Percentiles rank a stretch among this genome's conserved stretches.
These are phyloP conservation scores for Bradypodion pumilum DNA, from an alignment of 2,797 vertebrate species.

Conservation along the genomic window DNA sequence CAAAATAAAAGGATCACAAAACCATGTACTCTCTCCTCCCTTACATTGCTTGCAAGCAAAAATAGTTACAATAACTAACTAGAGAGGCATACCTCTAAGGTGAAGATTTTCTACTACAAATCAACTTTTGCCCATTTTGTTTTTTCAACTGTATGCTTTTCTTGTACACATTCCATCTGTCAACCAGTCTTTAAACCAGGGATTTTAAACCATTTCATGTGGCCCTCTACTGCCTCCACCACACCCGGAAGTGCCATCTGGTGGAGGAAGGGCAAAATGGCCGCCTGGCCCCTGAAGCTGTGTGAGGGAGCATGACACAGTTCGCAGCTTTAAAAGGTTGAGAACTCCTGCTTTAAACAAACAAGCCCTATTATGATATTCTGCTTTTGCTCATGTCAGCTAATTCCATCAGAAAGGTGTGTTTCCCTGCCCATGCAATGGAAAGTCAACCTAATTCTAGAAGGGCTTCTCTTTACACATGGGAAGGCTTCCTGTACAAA, in stretches of 20 bases:
- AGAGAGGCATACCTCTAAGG: background rate
- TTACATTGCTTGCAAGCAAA: background rate
- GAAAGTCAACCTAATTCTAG: background rate
- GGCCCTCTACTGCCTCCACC: too few species aligned
- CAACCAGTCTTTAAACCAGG: too few species aligned
- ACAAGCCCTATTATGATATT: background rate
- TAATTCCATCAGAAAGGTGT: background rate
- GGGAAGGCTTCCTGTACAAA: background rate
- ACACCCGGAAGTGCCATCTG: too few species aligned
- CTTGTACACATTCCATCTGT: background rate
- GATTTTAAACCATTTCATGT: too few species aligned
- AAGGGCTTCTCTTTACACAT: too few species aligned
- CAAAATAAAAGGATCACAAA: slow-evolving; percentile 7
- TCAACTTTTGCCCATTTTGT: background rate
- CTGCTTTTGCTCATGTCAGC: background rate
- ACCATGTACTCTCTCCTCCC: background rate
- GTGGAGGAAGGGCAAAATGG: too few species aligned
- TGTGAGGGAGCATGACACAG: too few species aligned
- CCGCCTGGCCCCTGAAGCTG: too few species aligned
- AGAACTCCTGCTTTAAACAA: background rate
- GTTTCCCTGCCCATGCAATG: background rate
- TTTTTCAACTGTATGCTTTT: too few species aligned
- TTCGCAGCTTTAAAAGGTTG: too few species aligned
- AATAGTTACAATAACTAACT: background rate
- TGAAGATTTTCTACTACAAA: background rate